phyloP scores from a whole-genome alignment of 2,113 vertebrate species.

The Lepisosteus osseus region DNA sequence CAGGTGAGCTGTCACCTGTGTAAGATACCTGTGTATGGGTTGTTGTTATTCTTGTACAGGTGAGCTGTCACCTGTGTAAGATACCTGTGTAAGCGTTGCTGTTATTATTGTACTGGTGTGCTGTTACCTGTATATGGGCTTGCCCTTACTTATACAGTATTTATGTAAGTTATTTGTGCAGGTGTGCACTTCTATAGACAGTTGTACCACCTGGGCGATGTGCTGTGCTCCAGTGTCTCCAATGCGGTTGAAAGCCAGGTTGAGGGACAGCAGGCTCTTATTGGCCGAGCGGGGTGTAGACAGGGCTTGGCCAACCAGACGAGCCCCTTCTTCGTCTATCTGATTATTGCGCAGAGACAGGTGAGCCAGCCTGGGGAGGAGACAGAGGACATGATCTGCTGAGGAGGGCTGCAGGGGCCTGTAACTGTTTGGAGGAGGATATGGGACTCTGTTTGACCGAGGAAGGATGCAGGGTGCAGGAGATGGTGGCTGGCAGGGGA shows the following conservation, averaged over 20 bases:
- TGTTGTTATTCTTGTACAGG: no score
- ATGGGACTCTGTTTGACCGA: not conserved
- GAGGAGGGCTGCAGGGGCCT: not conserved
- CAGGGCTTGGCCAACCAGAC: constrained; percentile 68
- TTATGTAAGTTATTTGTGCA: not conserved
- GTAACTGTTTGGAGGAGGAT: not conserved
- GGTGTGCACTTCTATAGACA: not conserved
- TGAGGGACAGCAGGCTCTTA: constrained; percentile 67
- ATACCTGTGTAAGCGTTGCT: no score
- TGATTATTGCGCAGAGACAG: constrained; percentile 73
- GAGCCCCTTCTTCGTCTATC: constrained; percentile 63
- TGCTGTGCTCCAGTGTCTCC: constrained; percentile 69
- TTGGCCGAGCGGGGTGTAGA: constrained; percentile 58
- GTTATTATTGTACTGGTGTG: no score
- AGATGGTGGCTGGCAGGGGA: no score
- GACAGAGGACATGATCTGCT: not conserved
- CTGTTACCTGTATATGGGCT: no score
- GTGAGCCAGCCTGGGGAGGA: constrained; percentile 61
- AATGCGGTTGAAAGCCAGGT: constrained; percentile 79
- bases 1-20: no score
- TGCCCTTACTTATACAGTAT: no score
- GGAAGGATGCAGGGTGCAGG: no score
- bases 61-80: no score
- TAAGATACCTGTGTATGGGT: no score
- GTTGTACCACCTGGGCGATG: constrained; percentile 67